These are phyloP conservation scores for Chrysemys picta DNA, from an alignment of 2,113 vertebrate species.

Conservation along the genomic window DNA sequence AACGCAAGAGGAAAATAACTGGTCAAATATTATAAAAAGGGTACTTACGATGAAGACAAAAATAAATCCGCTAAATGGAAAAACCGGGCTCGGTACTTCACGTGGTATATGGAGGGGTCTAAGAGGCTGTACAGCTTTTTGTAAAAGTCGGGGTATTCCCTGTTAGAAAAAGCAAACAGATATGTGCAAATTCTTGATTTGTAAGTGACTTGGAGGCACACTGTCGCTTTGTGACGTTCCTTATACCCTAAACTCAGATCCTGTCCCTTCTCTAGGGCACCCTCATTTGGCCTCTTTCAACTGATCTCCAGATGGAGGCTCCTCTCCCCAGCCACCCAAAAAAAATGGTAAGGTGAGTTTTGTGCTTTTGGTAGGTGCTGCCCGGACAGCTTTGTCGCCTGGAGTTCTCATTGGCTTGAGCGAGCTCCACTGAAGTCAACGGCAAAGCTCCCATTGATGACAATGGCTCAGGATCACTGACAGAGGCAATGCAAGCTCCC, in stretches of 20 bases:
- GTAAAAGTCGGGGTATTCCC: slow-evolving; percentile 97
- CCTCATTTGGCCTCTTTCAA: neutral
- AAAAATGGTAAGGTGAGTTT: neutral
- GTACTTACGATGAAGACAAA: slow-evolving; percentile 92
- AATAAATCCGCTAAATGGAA: slow-evolving; percentile 93
- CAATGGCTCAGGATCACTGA: neutral
- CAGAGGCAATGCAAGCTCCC: neutral
- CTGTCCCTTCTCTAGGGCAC: neutral
- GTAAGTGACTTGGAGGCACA: neutral
- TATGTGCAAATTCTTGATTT: neutral
- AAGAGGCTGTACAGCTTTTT: slow-evolving; percentile 93
- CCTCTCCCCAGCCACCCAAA: slow-evolving; percentile 11
- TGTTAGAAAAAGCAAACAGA: slow-evolving; percentile 41
- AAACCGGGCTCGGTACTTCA: slow-evolving; percentile 93
- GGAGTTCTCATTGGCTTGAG: neutral
- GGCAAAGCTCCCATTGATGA: neutral
- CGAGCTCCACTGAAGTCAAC: neutral
- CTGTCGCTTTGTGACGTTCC: neutral
- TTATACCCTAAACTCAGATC: neutral
- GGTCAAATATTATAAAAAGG: neutral
- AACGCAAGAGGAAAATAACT: neutral
- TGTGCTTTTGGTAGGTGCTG: neutral
- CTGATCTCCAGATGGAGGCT: neutral
- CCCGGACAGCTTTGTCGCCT: neutral
- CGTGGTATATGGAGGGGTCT: slow-evolving; percentile 91